phyloP scores from a whole-genome alignment of 2,113 vertebrate genomes.

The Paramormyrops kingsleyae region DNA sequence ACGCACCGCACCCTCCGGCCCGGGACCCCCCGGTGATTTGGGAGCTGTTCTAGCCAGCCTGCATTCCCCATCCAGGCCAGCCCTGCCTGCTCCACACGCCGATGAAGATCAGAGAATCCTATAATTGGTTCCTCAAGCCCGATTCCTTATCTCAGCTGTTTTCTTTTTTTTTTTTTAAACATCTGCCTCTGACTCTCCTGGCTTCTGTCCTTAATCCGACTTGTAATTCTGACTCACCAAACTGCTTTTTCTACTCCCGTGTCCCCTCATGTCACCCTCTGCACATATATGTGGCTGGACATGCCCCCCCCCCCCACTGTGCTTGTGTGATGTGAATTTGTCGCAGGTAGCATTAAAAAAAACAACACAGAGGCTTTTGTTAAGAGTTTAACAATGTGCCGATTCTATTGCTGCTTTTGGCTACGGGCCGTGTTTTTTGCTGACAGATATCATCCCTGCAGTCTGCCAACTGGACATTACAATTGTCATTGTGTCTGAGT shows the following conservation, averaged over 20 bases:
- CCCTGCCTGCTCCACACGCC: neutral
- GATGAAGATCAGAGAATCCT: neutral
- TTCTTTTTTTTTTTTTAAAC: neutral
- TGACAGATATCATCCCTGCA: neutral
- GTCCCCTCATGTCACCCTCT: neutral
- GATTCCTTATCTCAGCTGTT: neutral
- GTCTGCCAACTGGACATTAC: neutral
- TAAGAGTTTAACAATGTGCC: neutral
- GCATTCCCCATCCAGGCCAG: neutral
- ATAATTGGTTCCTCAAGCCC: neutral
- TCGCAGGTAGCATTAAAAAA: neutral
- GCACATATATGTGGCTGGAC: neutral
- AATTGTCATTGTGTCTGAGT: neutral
- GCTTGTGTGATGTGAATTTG: too few species aligned
- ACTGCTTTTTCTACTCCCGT: neutral
- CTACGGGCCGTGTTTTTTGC: neutral
- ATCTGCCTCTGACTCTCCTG: neutral
- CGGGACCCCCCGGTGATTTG: neutral
- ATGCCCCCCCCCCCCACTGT: too few species aligned
- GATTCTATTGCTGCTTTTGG: neutral
- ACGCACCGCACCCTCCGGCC: neutral
- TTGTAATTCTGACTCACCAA: neutral
- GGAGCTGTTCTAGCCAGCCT: neutral
- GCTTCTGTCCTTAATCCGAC: neutral
- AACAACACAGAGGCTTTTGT: neutral